These are phyloP conservation scores for Lucinisca nassula DNA, from an alignment of 2,888 invertebrate species.

Conservation along the genomic window DNA sequence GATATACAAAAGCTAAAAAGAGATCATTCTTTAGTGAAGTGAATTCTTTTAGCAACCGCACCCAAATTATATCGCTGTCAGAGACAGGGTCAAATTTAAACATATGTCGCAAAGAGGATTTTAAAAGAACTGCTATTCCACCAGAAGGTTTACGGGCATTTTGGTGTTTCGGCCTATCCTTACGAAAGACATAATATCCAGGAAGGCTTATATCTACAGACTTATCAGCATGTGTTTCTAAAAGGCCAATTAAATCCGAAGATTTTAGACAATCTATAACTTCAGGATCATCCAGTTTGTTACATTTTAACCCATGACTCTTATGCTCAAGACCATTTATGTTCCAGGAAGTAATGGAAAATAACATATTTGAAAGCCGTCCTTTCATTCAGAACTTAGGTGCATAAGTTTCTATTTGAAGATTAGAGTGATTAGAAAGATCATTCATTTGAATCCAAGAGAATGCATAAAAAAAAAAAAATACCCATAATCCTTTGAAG, in stretches of 20 bases:
- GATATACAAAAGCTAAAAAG: not conserved
- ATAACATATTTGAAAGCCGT: not conserved
- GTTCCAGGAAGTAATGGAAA: not conserved
- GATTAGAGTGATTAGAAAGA: not conserved
- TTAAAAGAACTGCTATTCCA: not conserved
- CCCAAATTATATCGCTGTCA: not conserved
- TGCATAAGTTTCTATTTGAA: not conserved
- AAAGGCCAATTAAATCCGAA: not conserved
- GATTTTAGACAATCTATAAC: not conserved
- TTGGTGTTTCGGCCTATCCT: not conserved
- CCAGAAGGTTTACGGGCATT: not conserved
- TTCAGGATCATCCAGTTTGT: not conserved
- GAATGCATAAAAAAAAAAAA: too few species aligned
- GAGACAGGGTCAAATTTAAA: not conserved
- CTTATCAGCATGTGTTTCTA: not conserved
- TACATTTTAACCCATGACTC: slow-evolving; percentile 6
- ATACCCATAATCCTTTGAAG: too few species aligned
- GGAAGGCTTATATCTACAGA: not conserved
- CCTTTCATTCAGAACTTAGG: too few species aligned
- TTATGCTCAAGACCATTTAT: slow-evolving; percentile 4
- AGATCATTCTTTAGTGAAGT: not conserved
- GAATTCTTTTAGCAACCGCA: not conserved
- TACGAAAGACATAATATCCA: not conserved
- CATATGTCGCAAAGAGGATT: not conserved
- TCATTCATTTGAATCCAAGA: too few species aligned